Evolutionary conservation across 2,888 invertebrate genomes (phyloP).

Genomic region (Phragmatobia fuliginosa): DNA sequence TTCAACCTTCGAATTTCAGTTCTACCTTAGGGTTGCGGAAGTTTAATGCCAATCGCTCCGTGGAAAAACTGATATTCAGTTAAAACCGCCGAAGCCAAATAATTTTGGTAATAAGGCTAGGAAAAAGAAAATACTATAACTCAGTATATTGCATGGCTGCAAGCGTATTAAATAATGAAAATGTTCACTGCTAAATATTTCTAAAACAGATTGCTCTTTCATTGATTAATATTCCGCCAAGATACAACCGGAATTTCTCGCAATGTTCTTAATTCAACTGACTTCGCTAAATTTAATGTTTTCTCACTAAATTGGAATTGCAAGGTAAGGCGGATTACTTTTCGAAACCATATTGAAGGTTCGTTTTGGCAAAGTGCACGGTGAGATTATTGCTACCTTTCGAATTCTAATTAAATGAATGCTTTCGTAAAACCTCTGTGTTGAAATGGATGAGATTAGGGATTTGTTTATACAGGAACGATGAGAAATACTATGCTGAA

Average conservation of each 20-base stretch:
- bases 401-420: not conserved
- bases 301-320: slow-evolving; percentile 13
- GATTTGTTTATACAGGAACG: not conserved
- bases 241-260: slow-evolving; percentile 22
- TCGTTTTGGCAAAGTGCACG: slow-evolving; percentile 2
- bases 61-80: too few relatives aligned
- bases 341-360: not conserved
- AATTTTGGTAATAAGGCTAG: too few relatives aligned
- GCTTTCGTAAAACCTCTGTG: not conserved
- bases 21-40: too few relatives aligned
- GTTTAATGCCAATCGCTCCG: too few relatives aligned
- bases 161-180: not conserved
- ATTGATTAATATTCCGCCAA: slow-evolving; percentile 30
- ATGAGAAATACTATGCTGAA: not conserved
- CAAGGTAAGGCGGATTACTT: not conserved
- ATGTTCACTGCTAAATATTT: slow-evolving; percentile 19
- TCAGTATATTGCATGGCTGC: not conserved
- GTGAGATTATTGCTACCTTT: not conserved
- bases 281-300: slow-evolving; percentile 14
- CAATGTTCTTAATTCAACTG: slow-evolving; percentile 31
- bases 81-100: too few relatives aligned
- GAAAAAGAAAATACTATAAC: too few relatives aligned
- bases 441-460: not conserved
- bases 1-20: too few relatives aligned
- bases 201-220: slow-evolving; percentile 37